Conservation (phyloP, 2,888 invertebrate species). For the Macrosiphum euphorbiae region DNA sequence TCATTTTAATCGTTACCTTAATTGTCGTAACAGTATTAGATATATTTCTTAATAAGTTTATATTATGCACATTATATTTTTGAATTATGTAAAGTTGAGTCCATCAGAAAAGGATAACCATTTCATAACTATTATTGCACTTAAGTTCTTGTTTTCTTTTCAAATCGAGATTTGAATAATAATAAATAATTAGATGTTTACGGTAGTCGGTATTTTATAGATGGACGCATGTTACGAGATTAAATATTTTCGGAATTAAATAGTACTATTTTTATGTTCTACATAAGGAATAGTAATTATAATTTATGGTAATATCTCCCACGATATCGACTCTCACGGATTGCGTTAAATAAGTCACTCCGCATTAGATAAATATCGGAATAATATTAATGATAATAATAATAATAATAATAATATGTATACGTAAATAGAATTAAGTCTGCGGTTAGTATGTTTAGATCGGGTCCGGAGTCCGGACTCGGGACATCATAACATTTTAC, state of each 20-base stretch:
- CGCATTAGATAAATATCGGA: not conserved
- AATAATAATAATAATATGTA: conserved; percentile 9
- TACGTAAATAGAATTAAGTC: not conserved
- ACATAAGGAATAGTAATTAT: not conserved
- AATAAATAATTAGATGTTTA: not conserved
- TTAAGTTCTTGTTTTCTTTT: not conserved
- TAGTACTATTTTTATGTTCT: not conserved
- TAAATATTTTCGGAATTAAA: not conserved
- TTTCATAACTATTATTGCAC: not conserved
- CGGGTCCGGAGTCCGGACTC: not conserved
- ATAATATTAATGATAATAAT: not conserved
- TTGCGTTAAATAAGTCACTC: not conserved
- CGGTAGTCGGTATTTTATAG: not conserved
- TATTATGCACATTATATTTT: not conserved
- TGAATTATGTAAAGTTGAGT: not conserved
- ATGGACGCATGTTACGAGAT: not conserved
- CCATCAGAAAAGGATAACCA: not conserved
- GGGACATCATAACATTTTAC: not conserved
- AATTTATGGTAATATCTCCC: not conserved
- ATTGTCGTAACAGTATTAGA: too few relatives aligned
- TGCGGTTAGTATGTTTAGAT: not conserved
- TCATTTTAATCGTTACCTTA: too few relatives aligned
- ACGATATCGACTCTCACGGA: not conserved
- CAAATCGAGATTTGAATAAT: not conserved
- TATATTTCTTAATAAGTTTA: too few relatives aligned